Evolutionary conservation across 2,113 vertebrate species (phyloP).

Genomic region (Microcebus jonahi): DNA sequence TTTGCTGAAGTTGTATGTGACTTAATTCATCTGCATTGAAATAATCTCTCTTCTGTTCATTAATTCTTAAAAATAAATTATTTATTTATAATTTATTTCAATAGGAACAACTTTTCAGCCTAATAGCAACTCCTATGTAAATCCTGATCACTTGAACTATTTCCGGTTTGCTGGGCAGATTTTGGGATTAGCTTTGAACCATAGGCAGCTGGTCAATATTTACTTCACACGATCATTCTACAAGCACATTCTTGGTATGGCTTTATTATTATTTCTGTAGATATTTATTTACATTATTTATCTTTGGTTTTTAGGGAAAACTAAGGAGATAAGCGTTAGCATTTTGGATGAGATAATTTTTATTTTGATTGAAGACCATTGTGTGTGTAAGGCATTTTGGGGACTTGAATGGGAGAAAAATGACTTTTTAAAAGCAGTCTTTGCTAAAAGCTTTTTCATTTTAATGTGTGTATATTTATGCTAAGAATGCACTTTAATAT

Average conservation of each 20-base stretch:
- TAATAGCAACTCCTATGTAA: slow-evolving; percentile 99
- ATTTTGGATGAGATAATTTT: slow-evolving; percentile 39
- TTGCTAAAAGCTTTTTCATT: background rate
- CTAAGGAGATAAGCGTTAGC: background rate
- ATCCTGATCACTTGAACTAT: slow-evolving; percentile 98
- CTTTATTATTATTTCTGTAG: slow-evolving; percentile 47
- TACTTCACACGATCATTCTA: slow-evolving; percentile 99
- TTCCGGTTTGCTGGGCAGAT: slow-evolving; percentile 97
- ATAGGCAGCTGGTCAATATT: slow-evolving; percentile 97
- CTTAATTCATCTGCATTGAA: slow-evolving; percentile 19
- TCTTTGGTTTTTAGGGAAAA: slow-evolving; percentile 21
- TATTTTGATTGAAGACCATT: slow-evolving; percentile 18
- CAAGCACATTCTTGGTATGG: slow-evolving; percentile 97
- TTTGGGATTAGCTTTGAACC: slow-evolving; percentile 96
- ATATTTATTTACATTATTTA: slow-evolving; percentile 26
- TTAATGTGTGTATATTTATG: slow-evolving; percentile 23
- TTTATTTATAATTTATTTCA: slow-evolving; percentile 64
- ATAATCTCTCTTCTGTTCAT: slow-evolving; percentile 14
- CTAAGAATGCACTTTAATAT: slow-evolving; percentile 30
- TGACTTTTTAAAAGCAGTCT: background rate
- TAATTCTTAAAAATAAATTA: slow-evolving; percentile 23
- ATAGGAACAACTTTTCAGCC: slow-evolving; percentile 98
- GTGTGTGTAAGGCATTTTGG: background rate
- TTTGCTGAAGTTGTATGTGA: slow-evolving; percentile 33
- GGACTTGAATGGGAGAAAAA: background rate